These are phyloP conservation scores for Thereuonema tuberculata DNA, from an alignment of 1,140 invertebrate species.

Conservation along the genomic window DNA sequence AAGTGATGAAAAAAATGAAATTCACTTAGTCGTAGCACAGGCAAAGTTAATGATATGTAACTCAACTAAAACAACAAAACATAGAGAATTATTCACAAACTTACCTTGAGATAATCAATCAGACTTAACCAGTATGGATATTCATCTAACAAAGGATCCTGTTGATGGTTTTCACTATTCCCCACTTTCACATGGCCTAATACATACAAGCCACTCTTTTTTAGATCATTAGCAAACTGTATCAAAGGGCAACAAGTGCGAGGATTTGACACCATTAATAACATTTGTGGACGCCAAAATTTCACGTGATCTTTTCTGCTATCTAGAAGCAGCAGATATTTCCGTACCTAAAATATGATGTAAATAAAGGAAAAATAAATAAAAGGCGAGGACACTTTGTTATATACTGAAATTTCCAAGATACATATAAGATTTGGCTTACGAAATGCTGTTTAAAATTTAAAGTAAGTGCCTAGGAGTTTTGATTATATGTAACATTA, in stretches of 20 bases:
- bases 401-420: not conserved
- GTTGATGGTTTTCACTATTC: conserved; percentile 24
- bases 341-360: conserved; percentile 53
- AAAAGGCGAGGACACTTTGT: not conserved
- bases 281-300: conserved; percentile 96
- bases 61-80: no score
- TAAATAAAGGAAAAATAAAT: no score
- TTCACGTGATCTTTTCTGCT: conserved; percentile 95
- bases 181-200: conserved; percentile 74
- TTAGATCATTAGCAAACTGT: conserved; percentile 95
- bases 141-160: conserved; percentile 60
- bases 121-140: conserved; percentile 74
- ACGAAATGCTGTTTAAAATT: no score
- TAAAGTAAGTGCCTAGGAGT: no score
- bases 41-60: not conserved
- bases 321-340: conserved; percentile 91
- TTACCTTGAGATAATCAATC: conserved; percentile 67
- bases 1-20: not conserved
- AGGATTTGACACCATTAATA: conserved; percentile 82
- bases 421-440: no score
- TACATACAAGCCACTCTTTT: conserved; percentile 93
- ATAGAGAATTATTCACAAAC: no score
- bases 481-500: no score
- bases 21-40: not conserved
- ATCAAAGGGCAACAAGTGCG: conserved; percentile 80